Percentiles rank a stretch among this genome's conserved stretches.
Evolutionary conservation across 2,888 invertebrate species (phyloP).

Genomic region (Leptarthrus brevirostris): DNA sequence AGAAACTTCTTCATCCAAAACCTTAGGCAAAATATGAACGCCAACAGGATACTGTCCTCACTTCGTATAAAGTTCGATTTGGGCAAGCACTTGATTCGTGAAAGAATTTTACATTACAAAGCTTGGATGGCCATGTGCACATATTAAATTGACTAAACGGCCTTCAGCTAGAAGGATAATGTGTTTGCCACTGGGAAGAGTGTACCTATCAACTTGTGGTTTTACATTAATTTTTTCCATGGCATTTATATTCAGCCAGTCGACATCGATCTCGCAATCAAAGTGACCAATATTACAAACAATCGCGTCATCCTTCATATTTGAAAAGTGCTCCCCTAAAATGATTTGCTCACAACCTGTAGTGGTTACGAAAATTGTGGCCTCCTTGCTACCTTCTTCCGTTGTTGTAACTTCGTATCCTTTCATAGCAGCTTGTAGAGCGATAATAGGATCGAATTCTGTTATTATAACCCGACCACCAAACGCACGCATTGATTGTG

Average conservation of each 20-base stretch:
- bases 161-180: conserved; percentile 96
- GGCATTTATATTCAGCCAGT: conserved; percentile 93
- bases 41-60: conserved; percentile 84
- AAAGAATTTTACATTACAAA: conserved; percentile 99
- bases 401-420: conserved; percentile 95
- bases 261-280: conserved; percentile 97
- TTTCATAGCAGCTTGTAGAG: conserved; percentile 98
- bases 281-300: conserved; percentile 99
- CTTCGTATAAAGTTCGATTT: conserved; percentile 98
- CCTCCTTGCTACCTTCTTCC: conserved; percentile 92
- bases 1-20: conserved; percentile 97
- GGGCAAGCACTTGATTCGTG: conserved; percentile 98
- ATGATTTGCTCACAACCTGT: conserved; percentile 97
- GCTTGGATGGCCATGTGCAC: conserved; percentile 98
- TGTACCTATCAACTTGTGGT: conserved; percentile 97
- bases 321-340: conserved; percentile 84
- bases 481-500: conserved; percentile 93
- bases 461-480: conserved; percentile 97
- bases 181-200: conserved; percentile 88
- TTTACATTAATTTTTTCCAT: conserved; percentile 91
- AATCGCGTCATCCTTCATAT: conserved; percentile 96
- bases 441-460: conserved; percentile 99
- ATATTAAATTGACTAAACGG: conserved; percentile 96
- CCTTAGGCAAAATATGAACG: conserved; percentile 94
- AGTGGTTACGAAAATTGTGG: conserved; percentile 96